Base-by-base conservation (phyloP, 2,113 vertebrate species). In the Formicarius rufipectus region DNA sequence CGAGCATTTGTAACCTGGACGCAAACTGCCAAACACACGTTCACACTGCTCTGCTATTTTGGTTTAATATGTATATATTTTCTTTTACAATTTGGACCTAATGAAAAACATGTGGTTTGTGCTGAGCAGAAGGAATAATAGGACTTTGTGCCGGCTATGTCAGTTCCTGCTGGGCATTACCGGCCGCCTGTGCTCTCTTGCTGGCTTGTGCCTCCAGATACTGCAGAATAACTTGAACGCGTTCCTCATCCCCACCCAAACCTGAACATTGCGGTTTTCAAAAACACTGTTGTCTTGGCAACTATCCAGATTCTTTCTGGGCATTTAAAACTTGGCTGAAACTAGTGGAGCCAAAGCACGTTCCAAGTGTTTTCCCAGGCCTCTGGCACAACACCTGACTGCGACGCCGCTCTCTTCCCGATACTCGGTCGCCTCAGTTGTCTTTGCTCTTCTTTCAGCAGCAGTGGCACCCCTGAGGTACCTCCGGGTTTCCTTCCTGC, bases 21-120 rank as follows among this genome's bases (percentile, higher is more conserved):
- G 3, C 93, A 86, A 80, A 63, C 95, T 94, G 87, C 87, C 85
- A 89, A 88, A 52, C 90, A 80, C 93, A 80, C 79, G 3, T 63
- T 67, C 79, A 47, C 90, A 84, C 67, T 77, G 23, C 87, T 85
- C 90, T 63, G 84, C 39, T 88, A 50, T 88, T 94, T 85, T 56
- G 90, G 53, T 96, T 97, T 96, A 86, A 96, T 93, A 33, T 40
- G 79, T 95, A 75, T 96, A 49, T 77, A 86, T 94, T 95, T 95
- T 96, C 88, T 95, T 97, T 95, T 95, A 95, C 94, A 87, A 75
- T 91, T 96, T 52, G 76, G 83, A 81, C 68, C n/a, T 95, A 95
- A 96, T 96, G 94, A 77, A 96, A 93, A 94, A 30, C 91, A 95
- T 78, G 89, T 95, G 96, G 87, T 69, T 85, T 91, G 93, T 63